phyloP scores from a whole-genome alignment of 2,113 vertebrate species.

The Puntigrus tetrazona region DNA sequence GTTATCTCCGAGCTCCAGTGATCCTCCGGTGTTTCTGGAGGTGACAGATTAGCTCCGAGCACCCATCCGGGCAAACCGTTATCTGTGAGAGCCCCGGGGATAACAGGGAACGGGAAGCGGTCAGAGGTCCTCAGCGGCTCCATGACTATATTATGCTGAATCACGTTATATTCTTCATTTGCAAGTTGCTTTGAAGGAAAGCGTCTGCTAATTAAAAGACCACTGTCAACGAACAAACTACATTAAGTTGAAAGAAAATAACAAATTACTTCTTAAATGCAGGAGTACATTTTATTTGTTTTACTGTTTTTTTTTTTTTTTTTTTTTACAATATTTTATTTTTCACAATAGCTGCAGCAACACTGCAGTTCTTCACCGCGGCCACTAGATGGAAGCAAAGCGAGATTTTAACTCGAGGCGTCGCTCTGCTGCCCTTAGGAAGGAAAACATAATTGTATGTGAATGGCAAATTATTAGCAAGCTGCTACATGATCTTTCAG shows the following conservation, averaged over 20 bases:
- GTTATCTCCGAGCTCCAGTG: background rate
- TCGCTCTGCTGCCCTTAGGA: background rate
- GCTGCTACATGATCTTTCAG: slow-evolving; percentile 20
- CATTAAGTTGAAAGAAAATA: background rate
- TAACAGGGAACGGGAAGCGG: background rate
- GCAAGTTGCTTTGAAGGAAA: too few species aligned
- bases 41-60: background rate
- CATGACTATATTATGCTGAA: background rate
- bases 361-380: background rate
- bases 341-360: background rate
- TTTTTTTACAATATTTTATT: background rate
- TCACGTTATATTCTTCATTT: too few species aligned
- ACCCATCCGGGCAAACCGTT: background rate
- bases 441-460: background rate
- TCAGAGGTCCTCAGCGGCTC: background rate
- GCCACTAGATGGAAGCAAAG: slow-evolving; percentile 67
- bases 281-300: too few species aligned
- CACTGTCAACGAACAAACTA: background rate
- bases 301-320: background rate
- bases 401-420: background rate
- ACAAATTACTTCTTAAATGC: too few species aligned
- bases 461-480: slow-evolving; percentile 1
- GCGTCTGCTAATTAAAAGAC: too few species aligned
- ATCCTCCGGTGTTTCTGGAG: background rate
- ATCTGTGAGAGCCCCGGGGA: background rate